A percentile compares a stretch with the other conserved stretches of the same genome.
phyloP scores from a whole-genome alignment of 2,888 invertebrate species.

The Campoletis raptor region DNA sequence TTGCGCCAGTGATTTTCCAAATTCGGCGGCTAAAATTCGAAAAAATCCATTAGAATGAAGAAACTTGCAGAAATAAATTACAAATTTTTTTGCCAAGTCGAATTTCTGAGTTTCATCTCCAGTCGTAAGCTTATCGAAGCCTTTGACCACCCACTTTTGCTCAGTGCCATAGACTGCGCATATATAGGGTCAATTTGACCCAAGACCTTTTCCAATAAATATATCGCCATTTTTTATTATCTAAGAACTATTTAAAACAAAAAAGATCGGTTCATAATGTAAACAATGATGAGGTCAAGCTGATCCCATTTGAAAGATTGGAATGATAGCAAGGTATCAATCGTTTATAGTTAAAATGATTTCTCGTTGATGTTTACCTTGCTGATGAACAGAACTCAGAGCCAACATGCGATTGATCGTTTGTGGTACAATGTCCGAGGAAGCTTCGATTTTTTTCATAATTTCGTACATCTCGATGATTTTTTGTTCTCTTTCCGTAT shows the following conservation, averaged over 20 bases:
- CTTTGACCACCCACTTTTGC: neutral
- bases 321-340: neutral
- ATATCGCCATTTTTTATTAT: neutral
- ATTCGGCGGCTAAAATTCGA: conserved; percentile 92
- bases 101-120: neutral
- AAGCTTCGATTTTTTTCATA: conserved; percentile 93
- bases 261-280: neutral
- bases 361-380: conserved; percentile 87
- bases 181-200: neutral
- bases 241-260: neutral
- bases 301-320: neutral
- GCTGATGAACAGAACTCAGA: conserved; percentile 94
- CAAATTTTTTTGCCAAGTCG: neutral
- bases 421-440: conserved; percentile 92
- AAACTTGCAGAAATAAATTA: conserved; percentile 48
- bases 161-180: no score
- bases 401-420: conserved; percentile 94
- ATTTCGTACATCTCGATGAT: conserved; percentile 94
- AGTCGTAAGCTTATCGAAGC: neutral
- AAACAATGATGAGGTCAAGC: neutral
- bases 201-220: neutral
- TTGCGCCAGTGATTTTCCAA: conserved; percentile 93
- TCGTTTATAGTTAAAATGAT: neutral
- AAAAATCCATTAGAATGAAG: conserved; percentile 9
- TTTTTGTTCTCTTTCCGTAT: conserved; percentile 90